Evolutionary conservation across 2,888 invertebrate species (phyloP).

Genomic region (Thereva nobilitata): DNA sequence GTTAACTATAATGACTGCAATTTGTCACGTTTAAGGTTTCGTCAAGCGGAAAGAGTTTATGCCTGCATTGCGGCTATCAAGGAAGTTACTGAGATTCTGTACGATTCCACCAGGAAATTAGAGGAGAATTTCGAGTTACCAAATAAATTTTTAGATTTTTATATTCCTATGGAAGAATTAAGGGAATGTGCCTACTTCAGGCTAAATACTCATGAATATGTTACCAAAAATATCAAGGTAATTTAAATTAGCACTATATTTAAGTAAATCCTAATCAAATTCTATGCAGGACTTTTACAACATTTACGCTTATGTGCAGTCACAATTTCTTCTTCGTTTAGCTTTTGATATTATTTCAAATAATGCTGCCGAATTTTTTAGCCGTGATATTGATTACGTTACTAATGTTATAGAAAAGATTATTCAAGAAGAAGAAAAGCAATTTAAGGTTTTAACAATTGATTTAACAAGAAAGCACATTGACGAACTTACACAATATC

Average conservation of each 20-base stretch:
- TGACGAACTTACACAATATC: slow-evolving; percentile 50
- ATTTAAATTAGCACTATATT: background rate
- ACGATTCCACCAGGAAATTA: slow-evolving; percentile 55
- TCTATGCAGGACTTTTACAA: slow-evolving; percentile 55
- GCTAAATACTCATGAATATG: slow-evolving; percentile 54
- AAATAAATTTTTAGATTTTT: slow-evolving; percentile 49
- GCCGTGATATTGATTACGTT: slow-evolving; percentile 50
- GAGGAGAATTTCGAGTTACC: slow-evolving; percentile 51
- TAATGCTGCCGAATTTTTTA: slow-evolving; percentile 50
- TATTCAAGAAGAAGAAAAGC: slow-evolving; percentile 54
- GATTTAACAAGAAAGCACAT: slow-evolving; percentile 51
- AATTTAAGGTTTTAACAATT: slow-evolving; percentile 52
- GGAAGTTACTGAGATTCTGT: slow-evolving; percentile 54
- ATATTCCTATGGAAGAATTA: slow-evolving; percentile 56
- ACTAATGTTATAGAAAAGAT: slow-evolving; percentile 51
- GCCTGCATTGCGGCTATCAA: slow-evolving; percentile 56
- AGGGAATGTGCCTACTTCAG: slow-evolving; percentile 56
- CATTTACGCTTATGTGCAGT: slow-evolving; percentile 58
- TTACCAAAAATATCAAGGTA: slow-evolving; percentile 55
- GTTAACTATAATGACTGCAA: background rate
- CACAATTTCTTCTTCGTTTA: slow-evolving; percentile 55
- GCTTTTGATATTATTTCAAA: slow-evolving; percentile 53
- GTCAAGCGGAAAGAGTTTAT: slow-evolving; percentile 55
- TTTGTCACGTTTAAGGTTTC: slow-evolving; percentile 46
- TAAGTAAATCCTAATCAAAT: background rate